phyloP scores from a whole-genome alignment of 2,888 invertebrate species.

The Biston betularia region DNA sequence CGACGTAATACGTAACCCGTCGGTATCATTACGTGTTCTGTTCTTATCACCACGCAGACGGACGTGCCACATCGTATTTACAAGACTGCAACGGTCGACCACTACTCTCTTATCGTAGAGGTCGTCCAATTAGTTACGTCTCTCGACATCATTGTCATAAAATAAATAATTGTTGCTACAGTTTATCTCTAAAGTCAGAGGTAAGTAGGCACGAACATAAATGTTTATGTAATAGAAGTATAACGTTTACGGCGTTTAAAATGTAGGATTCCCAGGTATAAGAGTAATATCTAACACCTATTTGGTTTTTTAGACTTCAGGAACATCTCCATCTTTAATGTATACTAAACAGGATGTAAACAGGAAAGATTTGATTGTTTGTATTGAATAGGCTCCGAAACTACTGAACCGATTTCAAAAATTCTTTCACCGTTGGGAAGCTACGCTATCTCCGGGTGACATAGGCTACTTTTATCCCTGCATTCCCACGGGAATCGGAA shows the following conservation, averaged over 20 bases:
- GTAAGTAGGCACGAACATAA: constrained; percentile 20
- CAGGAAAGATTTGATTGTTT: too few species aligned
- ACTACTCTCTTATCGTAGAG: constrained; percentile 35
- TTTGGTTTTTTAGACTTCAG: too few species aligned
- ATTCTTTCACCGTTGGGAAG: too few species aligned
- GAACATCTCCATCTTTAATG: too few species aligned
- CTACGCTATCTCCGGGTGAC: too few species aligned
- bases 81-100: constrained; percentile 35
- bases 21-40: constrained; percentile 20
- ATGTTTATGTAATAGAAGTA: constrained; percentile 22
- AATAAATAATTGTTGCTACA: not conserved
- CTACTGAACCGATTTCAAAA: too few species aligned
- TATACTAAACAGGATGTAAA: too few species aligned
- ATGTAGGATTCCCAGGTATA: not conserved
- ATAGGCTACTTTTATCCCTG: too few species aligned
- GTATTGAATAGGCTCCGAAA: too few species aligned
- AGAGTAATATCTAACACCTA: not conserved
- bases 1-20: constrained; percentile 15
- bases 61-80: constrained; percentile 34
- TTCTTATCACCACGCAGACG: constrained; percentile 22
- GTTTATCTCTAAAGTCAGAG: constrained; percentile 13
- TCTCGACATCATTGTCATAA: constrained; percentile 15
- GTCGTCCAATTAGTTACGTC: constrained; percentile 56
- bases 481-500: too few species aligned
- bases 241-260: constrained; percentile 3